Conservation (phyloP, 2,113 vertebrate genomes). For the Telmatochromis brachygnathus region DNA sequence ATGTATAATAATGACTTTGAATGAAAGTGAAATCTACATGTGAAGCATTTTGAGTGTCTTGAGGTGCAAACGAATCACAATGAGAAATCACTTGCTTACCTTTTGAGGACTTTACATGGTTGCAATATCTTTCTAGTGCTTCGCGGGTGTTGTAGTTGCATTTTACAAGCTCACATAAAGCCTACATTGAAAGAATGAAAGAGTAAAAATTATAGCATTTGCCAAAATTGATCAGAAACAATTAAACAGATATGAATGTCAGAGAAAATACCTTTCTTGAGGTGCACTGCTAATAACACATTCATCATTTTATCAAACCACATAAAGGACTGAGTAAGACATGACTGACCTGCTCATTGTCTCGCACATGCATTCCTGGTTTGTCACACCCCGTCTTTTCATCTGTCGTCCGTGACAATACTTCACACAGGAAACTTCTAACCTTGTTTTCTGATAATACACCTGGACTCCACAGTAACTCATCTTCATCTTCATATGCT, state of each 20-base stretch:
- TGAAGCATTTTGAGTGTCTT: neutral
- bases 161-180: slow-evolving; percentile 87
- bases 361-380: slow-evolving; percentile 76
- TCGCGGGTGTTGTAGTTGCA: slow-evolving; percentile 86
- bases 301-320: neutral
- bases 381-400: slow-evolving; percentile 74
- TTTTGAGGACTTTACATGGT: slow-evolving; percentile 78
- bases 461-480: slow-evolving; percentile 88
- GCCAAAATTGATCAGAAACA: neutral
- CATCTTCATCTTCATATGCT: slow-evolving; percentile 91
- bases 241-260: neutral
- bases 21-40: neutral
- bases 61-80: neutral
- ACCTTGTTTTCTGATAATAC: slow-evolving; percentile 84
- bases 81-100: slow-evolving; percentile 67
- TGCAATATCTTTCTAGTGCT: slow-evolving; percentile 84
- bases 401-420: slow-evolving; percentile 75
- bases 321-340: neutral
- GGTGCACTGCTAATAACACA: neutral
- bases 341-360: slow-evolving; percentile 86
- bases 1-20: neutral
- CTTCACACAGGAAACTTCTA: slow-evolving; percentile 84
- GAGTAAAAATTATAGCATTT: neutral
- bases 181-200: slow-evolving; percentile 63
- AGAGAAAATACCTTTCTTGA: neutral